phyloP scores from a whole-genome alignment of 2,797 vertebrate species.

The Sebastes kiyomatsui region DNA sequence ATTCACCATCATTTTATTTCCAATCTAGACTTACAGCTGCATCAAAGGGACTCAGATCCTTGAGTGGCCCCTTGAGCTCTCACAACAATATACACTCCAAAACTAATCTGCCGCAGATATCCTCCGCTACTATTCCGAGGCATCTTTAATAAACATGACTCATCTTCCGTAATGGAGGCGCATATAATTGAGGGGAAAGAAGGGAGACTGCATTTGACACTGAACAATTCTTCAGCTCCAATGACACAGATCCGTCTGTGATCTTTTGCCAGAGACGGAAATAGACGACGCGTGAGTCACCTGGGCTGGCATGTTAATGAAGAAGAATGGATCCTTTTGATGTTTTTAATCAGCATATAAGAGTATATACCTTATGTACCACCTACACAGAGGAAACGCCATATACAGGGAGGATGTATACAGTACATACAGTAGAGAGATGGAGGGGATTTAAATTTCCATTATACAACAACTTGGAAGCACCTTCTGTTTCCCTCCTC shows the following conservation, averaged over 20 bases:
- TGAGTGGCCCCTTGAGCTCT: slow-evolving; percentile 25
- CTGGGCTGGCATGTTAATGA: slow-evolving; percentile 15
- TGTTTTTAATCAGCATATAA: slow-evolving; percentile 10
- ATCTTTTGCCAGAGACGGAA: slow-evolving; percentile 37
- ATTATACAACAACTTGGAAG: not conserved
- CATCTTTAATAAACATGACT: slow-evolving; percentile 56
- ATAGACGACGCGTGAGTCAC: slow-evolving; percentile 35
- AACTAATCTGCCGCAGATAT: slow-evolving; percentile 57
- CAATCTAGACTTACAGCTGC: slow-evolving; percentile 5
- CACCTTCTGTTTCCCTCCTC: slow-evolving; percentile 2
- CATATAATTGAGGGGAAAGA: slow-evolving; percentile 30
- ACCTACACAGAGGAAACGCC: not conserved
- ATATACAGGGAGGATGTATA: not conserved
- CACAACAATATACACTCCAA: slow-evolving; percentile 67
- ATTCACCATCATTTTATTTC: slow-evolving; percentile 18
- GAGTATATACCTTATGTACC: not conserved
- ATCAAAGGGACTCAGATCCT: slow-evolving; percentile 14
- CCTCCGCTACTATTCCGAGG: slow-evolving; percentile 41
- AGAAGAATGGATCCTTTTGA: slow-evolving; percentile 16
- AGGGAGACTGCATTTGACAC: slow-evolving; percentile 28
- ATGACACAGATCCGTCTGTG: slow-evolving; percentile 41
- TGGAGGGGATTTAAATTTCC: not conserved
- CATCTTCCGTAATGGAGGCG: slow-evolving; percentile 34
- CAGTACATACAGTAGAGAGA: not conserved
- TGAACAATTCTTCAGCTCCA: slow-evolving; percentile 37